Conservation (phyloP, 2,113 vertebrate genomes). For the Origma solitaria region DNA sequence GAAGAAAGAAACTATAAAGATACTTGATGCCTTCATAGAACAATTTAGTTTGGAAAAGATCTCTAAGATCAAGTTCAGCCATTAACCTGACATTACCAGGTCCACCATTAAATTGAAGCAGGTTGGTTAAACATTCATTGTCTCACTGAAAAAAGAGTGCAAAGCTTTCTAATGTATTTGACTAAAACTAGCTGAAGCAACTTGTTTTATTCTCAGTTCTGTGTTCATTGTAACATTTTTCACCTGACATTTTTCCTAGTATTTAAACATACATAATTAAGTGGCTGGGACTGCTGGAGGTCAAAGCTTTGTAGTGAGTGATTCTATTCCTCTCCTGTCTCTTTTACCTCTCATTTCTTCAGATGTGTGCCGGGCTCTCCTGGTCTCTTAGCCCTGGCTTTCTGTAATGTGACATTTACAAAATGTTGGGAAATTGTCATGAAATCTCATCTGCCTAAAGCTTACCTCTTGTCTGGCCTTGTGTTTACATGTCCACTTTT, state of each 20-base stretch:
- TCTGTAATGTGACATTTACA: background rate
- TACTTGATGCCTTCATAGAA: background rate
- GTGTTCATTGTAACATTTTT: background rate
- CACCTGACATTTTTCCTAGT: background rate
- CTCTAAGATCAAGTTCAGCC: background rate
- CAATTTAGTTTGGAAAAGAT: background rate
- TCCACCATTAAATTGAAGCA: background rate
- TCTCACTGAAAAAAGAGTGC: background rate
- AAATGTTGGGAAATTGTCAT: background rate
- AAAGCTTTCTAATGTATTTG: background rate
- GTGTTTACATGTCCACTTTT: background rate
- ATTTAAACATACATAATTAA: background rate
- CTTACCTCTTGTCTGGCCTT: background rate
- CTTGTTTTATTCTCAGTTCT: background rate
- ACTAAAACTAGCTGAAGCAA: background rate
- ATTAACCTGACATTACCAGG: background rate
- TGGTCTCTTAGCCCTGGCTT: background rate
- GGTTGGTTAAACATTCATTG: background rate
- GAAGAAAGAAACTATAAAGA: background rate
- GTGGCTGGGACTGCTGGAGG: background rate
- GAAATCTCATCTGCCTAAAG: background rate
- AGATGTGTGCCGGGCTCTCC: background rate
- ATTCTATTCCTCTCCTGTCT: background rate
- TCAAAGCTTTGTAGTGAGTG: background rate
- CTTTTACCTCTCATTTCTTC: background rate